phyloP scores from a whole-genome alignment of 2,797 vertebrate genomes.

The Anguilla obscura region DNA sequence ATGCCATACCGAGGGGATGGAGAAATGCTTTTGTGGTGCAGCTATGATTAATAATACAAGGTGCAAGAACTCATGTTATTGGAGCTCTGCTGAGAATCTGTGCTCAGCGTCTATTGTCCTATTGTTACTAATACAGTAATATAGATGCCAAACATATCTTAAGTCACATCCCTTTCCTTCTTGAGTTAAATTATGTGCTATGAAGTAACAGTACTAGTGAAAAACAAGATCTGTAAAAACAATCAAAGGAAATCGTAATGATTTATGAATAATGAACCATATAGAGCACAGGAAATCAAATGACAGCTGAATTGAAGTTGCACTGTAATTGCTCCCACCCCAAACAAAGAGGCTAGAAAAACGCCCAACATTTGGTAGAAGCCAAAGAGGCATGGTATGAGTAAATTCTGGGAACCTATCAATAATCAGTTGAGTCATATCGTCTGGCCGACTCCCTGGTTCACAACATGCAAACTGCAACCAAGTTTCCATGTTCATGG shows the following conservation, averaged over 20 bases:
- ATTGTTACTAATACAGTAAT: not conserved
- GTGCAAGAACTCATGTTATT: not conserved
- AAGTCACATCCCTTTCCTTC: not conserved
- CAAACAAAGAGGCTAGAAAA: not conserved
- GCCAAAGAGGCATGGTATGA: not conserved
- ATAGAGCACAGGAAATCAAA: not conserved
- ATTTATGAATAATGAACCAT: not conserved
- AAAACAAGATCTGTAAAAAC: not conserved
- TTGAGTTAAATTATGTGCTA: not conserved
- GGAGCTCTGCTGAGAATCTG: not conserved
- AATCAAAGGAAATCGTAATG: not conserved
- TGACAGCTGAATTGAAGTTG: not conserved
- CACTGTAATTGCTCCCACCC: not conserved
- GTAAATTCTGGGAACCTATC: not conserved
- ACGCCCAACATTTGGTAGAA: not conserved
- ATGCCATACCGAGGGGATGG: not conserved
- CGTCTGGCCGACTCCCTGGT: not conserved
- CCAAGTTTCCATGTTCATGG: not conserved
- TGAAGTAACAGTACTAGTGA: not conserved
- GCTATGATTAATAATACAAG: not conserved
- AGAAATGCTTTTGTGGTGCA: not conserved
- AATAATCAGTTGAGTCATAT: not conserved
- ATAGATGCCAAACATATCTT: not conserved
- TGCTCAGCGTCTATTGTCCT: not conserved
- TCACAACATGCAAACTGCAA: not conserved